These are phyloP conservation scores for Poecilia wingei DNA, from an alignment of 2,797 vertebrate species.

Conservation along the genomic window DNA sequence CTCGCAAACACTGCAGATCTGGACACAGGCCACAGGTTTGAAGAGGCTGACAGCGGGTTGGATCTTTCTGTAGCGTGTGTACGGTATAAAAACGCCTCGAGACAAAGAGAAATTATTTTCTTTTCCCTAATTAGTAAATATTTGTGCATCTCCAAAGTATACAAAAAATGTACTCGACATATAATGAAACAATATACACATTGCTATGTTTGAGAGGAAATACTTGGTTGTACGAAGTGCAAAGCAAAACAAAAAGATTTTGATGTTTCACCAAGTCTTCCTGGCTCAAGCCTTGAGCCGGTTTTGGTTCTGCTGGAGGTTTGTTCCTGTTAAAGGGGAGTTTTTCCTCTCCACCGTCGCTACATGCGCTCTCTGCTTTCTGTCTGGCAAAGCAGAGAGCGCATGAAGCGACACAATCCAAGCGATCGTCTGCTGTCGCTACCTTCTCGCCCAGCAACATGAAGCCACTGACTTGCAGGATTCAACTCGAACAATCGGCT, in stretches of 20 bases:
- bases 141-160: not conserved
- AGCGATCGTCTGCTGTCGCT: too few relatives aligned
- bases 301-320: too few relatives aligned
- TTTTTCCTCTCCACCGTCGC: too few relatives aligned
- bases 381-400: too few relatives aligned
- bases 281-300: too few relatives aligned
- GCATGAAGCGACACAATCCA: too few relatives aligned
- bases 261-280: too few relatives aligned
- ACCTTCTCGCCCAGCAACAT: too few relatives aligned
- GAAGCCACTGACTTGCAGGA: too few relatives aligned
- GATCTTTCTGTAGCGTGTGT: slow-evolving; percentile 14
- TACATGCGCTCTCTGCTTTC: too few relatives aligned
- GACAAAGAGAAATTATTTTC: slow-evolving; percentile 5
- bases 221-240: not conserved
- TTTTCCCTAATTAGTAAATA: slow-evolving; percentile 11
- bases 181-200: not conserved
- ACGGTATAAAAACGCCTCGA: not conserved
- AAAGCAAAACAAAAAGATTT: not conserved
- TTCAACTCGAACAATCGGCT: too few relatives aligned
- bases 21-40: slow-evolving; percentile 65
- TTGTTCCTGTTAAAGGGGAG: too few relatives aligned
- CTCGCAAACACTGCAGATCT: slow-evolving; percentile 57
- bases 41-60: slow-evolving; percentile 40
- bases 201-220: not conserved
- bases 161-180: not conserved